Base-by-base conservation (phyloP, 2,888 invertebrate genomes). In the Caenorhabditis sp. region DNA sequence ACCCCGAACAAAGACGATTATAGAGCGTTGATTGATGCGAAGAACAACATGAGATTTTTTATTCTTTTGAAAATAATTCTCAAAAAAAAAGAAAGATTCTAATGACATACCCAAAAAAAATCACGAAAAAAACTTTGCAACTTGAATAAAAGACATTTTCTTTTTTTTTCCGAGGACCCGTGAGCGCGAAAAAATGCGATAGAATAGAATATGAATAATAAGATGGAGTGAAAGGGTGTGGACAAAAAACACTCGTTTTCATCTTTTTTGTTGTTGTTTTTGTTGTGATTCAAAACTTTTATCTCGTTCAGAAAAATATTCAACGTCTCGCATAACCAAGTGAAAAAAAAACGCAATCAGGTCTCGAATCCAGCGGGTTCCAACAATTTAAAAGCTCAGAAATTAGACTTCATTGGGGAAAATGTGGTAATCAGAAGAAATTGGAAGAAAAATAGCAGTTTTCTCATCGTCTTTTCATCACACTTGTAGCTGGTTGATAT, bases 11-110 rank as follows among this genome's bases (percentile, higher is more conserved):
- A 66, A 70, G 66, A 62, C 69, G 61, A 66, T 70, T 62, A 70
- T 58, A 58, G 58, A 64, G 61, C 53, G 62, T 59, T 70, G 69
- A 70, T 70, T 70, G 69, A 70, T 71, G 71, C 27, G 53, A 54
- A 24, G 37, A 53, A 37, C 17, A 23, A 43, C 43, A 43, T 43
- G 43, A 43, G 43, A 43, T 43, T 43, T 43, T 31, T 10, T 31
- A 31, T 31, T 31, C 31, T 31, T 19, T 53, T 49, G 17, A 58
- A 62, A 51, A 5, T 55, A 14, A 19, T 55, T 55, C 55, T 21
- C 14, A 55, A 26, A 55, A 55, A 55, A 53, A 53, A 53, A n/a
- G n/a, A n/a, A 4, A 4, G 31, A 31, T 31, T 31, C 31, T 4
- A 31, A 31, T 31, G 31, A 31, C 31, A 31, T 31, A 31, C 31